phyloP scores from a whole-genome alignment of 2,797 vertebrate species.

The Esox lucius region DNA sequence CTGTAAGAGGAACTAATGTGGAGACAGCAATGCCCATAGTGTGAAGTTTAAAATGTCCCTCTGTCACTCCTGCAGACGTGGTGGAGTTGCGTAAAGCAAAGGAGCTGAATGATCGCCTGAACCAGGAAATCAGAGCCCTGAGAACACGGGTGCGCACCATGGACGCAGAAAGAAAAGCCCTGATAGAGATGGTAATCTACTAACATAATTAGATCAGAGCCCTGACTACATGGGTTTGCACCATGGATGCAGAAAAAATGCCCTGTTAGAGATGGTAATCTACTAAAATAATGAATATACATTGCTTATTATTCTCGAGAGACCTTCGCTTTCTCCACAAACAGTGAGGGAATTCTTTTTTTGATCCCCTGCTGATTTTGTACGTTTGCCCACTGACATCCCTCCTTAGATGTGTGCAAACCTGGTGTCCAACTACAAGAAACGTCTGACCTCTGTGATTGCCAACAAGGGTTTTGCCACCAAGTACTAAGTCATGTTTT shows the following conservation, averaged over 20 bases:
- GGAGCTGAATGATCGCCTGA: conserved; percentile 75
- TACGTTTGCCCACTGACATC: too few species aligned
- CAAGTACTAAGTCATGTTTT: too few species aligned
- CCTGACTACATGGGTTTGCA: conserved; percentile 71
- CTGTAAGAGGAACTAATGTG: not conserved
- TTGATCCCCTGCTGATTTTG: too few species aligned
- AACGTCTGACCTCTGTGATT: too few species aligned
- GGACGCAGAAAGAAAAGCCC: conserved; percentile 72
- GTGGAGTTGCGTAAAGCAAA: conserved; percentile 73
- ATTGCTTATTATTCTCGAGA: too few species aligned
- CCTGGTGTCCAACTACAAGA: too few species aligned
- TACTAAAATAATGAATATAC: not conserved
- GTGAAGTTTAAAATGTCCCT: not conserved
- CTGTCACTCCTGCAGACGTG: conserved; percentile 49
- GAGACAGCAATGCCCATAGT: not conserved
- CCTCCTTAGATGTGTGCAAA: too few species aligned
- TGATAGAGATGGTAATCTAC: conserved; percentile 71
- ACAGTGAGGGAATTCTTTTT: too few species aligned
- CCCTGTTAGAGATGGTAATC: conserved; percentile 72
- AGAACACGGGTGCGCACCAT: conserved; percentile 70
- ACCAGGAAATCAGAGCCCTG: conserved; percentile 79
- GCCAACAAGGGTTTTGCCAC: too few species aligned
- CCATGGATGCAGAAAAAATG: conserved; percentile 74
- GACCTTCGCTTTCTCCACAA: too few species aligned
- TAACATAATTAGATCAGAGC: too few species aligned